These are phyloP conservation scores for Hydropotes inermis DNA, from an alignment of 2,113 vertebrate genomes.

Conservation along the genomic window DNA sequence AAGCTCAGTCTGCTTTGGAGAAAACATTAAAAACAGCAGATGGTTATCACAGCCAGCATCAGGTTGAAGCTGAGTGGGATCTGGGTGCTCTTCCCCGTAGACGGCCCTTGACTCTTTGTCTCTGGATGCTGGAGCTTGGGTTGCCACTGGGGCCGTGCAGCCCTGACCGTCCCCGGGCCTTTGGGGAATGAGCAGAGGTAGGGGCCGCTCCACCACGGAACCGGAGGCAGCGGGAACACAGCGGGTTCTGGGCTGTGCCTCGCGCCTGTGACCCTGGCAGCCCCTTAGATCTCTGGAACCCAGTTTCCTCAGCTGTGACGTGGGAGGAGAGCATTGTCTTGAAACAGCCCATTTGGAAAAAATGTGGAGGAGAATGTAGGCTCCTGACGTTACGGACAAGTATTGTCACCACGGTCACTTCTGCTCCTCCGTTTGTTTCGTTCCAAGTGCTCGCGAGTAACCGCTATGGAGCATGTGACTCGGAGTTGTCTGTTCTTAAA, in stretches of 20 bases:
- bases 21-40: neutral
- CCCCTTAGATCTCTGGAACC: neutral
- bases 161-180: neutral
- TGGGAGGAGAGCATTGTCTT: neutral
- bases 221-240: rapidly evolving
- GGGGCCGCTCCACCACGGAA: neutral
- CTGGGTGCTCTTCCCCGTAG: neutral
- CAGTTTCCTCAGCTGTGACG: neutral
- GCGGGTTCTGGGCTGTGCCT: rapidly evolving
- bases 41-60: neutral
- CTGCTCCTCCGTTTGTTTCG: no score
- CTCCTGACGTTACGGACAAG: neutral
- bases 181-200: neutral
- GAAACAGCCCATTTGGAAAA: neutral
- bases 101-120: neutral
- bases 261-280: rapidly evolving
- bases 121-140: neutral
- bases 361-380: neutral
- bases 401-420: rapidly evolving
- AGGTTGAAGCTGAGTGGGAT: neutral
- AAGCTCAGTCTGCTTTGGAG: neutral
- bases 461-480: neutral
- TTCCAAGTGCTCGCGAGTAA: rapidly evolving
- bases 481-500: neutral
- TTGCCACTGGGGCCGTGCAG: neutral